These are phyloP conservation scores for Mobula birostris DNA, from an alignment of 2,113 vertebrate species.

Conservation along the genomic window DNA sequence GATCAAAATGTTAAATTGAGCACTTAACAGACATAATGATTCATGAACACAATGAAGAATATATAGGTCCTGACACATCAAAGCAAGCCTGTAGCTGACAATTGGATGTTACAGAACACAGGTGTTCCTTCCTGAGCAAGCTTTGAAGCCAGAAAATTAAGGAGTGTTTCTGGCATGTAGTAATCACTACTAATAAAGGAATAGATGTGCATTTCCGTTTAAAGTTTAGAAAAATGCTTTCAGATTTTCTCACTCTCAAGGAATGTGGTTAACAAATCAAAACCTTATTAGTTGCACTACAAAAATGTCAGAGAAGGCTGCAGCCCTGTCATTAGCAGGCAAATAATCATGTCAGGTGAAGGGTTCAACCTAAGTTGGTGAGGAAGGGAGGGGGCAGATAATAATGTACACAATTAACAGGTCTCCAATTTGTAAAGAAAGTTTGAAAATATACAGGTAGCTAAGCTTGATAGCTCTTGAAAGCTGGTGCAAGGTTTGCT, in stretches of 20 bases:
- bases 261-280: constrained; percentile 65
- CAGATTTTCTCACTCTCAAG: constrained; percentile 52
- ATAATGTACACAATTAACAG: background rate
- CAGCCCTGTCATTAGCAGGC: constrained; percentile 70
- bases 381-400: background rate
- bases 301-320: constrained; percentile 59
- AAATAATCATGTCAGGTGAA: constrained; percentile 56
- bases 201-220: constrained; percentile 47
- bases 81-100: constrained; percentile 54
- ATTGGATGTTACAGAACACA: constrained; percentile 60
- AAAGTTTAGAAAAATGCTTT: constrained; percentile 47
- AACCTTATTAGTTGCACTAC: constrained; percentile 60
- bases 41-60: constrained; percentile 52
- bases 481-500: no score
- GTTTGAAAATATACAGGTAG: background rate
- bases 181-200: constrained; percentile 64
- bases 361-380: constrained; percentile 28
- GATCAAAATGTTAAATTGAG: constrained; percentile 29
- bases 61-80: constrained; percentile 60
- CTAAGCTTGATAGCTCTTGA: no score
- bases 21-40: constrained; percentile 45
- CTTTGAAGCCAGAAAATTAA: constrained; percentile 73
- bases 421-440: background rate
- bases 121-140: constrained; percentile 66
- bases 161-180: constrained; percentile 63